Evolutionary conservation across 2,797 vertebrate genomes (phyloP), one percentile per base, ranked within the genome.

Genomic region (Sternotherus odoratus): DNA sequence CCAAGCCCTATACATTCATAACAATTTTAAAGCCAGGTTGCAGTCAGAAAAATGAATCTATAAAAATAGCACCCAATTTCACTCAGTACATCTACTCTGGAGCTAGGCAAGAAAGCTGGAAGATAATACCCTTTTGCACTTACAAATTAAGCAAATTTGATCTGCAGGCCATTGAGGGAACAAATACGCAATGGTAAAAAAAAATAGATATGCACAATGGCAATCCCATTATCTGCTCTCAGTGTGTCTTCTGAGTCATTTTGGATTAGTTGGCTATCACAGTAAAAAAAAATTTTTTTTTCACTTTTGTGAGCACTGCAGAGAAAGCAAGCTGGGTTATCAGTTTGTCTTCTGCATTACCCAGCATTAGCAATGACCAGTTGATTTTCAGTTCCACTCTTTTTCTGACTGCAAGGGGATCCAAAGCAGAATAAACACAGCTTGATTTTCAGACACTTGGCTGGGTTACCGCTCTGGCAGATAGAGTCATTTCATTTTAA

Each of bases 401-500:
- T 6, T 30, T 85, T 89, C 88, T 85, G n/a, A 36, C 63, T 82
- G 46, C 11, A 82, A n/a, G 43, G 79, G 11, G 57, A 49, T 78
- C 74, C 36, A 60, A 95, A 30, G 33, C 66, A 79, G 30, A 89
- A 79, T 15, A 15, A 10, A 36, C 50, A 79, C 17, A 56, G 10
- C 79, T 46, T 79, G 48, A 5, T 92, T 81, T 79, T 83, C 23
- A 49, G 51, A 82, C n/a, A 46, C 46, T 94, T 83, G 69, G 26
- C 63, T 88, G 50, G 6, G 16, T 82, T 89, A 53, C 3, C 10
- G 79, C 92, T 91, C 77, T 77, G 49, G 49, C 0, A 1, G 30
- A 26, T 15, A 81, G n/a, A 84, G 78, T 16, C 86, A 91, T 92
- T 81, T 89, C 72, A 86, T 87, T 96, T 92, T 86, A 79, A 84